A percentile compares a stretch with the other conserved stretches of the same genome.
Conservation (phyloP, 2,888 invertebrate genomes). For the Isotomurus palustris region DNA sequence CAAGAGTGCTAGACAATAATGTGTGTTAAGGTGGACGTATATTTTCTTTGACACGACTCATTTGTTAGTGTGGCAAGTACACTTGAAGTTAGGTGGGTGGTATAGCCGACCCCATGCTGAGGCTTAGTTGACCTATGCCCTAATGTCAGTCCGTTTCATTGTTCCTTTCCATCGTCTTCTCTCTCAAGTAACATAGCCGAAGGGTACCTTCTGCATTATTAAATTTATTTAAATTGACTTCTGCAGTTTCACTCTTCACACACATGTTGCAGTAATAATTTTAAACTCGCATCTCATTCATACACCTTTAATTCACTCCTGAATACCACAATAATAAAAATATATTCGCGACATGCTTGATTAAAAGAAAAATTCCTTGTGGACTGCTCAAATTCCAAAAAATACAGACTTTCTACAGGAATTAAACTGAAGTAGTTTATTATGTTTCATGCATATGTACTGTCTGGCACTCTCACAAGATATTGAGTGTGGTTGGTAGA, state of each 20-base stretch:
- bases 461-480: no score
- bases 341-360: no score
- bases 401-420: no score
- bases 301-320: no score
- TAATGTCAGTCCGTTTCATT: constrained; percentile 31
- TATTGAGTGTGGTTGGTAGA: no score
- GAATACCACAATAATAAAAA: no score
- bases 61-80: constrained; percentile 43
- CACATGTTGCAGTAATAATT: background rate
- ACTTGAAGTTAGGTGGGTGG: constrained; percentile 45
- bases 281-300: no score
- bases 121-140: constrained; percentile 44
- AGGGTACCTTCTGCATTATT: background rate
- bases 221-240: background rate
- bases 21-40: constrained; percentile 29
- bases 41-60: constrained; percentile 44
- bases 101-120: constrained; percentile 44
- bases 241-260: no score
- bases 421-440: no score
- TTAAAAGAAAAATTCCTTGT: no score
- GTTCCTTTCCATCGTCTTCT: constrained; percentile 21
- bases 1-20: background rate
- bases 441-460: no score
- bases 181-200: constrained; percentile 6
- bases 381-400: no score